Percentiles rank a stretch among this genome's conserved stretches.
These are phyloP conservation scores for Hydroisotoma schaefferi DNA, from an alignment of 2,888 invertebrate genomes.

Conservation along the genomic window DNA sequence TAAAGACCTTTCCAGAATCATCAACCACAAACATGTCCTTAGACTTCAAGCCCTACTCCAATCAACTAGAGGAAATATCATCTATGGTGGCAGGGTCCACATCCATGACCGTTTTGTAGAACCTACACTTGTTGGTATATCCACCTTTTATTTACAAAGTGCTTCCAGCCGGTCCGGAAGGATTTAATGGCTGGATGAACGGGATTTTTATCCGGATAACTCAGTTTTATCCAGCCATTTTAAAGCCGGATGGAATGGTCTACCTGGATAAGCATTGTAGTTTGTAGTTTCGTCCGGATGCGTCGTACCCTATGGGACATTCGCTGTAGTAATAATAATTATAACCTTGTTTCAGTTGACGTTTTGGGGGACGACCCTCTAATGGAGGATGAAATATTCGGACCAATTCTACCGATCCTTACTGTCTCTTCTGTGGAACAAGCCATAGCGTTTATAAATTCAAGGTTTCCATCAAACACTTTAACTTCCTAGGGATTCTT, in stretches of 20 bases:
- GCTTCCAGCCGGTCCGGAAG: too few species aligned
- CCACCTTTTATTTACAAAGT: too few species aligned
- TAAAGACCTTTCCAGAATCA: constrained; percentile 71
- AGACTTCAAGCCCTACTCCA: constrained; percentile 35
- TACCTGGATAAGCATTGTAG: too few species aligned
- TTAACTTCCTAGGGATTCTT: background rate
- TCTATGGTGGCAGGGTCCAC: constrained; percentile 74
- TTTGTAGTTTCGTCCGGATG: too few species aligned
- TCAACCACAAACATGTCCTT: constrained; percentile 79
- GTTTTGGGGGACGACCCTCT: constrained; percentile 32
- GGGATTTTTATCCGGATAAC: too few species aligned
- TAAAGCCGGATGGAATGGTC: too few species aligned
- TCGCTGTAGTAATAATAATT: too few species aligned
- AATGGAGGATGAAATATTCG: constrained; percentile 84
- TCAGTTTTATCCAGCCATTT: too few species aligned
- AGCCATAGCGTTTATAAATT: constrained; percentile 76
- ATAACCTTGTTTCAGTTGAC: too few species aligned
- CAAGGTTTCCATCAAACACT: background rate
- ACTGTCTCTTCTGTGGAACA: constrained; percentile 80
- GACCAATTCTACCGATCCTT: constrained; percentile 88
- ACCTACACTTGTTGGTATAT: constrained; percentile 76
- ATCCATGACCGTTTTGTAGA: constrained; percentile 72
- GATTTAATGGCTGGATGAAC: too few species aligned
- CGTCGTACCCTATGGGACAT: too few species aligned
- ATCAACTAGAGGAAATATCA: constrained; percentile 57